phyloP scores from a whole-genome alignment of 1,140 invertebrate species.

The Pinna nobilis region DNA sequence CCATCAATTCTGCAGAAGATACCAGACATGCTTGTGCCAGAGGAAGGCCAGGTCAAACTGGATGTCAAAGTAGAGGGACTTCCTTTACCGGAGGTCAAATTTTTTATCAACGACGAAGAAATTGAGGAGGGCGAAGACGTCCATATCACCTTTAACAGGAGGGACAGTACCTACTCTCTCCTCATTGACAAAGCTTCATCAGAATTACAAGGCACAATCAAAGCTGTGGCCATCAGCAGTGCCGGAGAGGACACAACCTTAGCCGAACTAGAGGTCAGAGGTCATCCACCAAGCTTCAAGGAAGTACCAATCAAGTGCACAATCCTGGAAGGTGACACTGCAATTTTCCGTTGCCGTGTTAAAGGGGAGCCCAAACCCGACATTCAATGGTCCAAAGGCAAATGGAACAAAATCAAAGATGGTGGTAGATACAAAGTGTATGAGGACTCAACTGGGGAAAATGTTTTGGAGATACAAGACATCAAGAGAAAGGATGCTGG shows the following conservation, averaged over 20 bases:
- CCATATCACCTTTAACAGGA: slow-evolving; percentile 61
- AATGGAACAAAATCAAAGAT: slow-evolving; percentile 71
- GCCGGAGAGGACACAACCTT: slow-evolving; percentile 67
- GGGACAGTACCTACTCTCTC: slow-evolving; percentile 61
- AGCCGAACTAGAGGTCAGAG: slow-evolving; percentile 67
- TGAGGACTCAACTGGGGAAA: slow-evolving; percentile 65
- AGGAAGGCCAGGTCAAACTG: slow-evolving; percentile 69
- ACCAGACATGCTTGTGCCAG: slow-evolving; percentile 66
- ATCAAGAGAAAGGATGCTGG: slow-evolving; percentile 71
- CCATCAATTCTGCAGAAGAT: slow-evolving; percentile 76
- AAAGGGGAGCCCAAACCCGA: slow-evolving; percentile 70
- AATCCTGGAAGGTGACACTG: slow-evolving; percentile 70
- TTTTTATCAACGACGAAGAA: slow-evolving; percentile 77
- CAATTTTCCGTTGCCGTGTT: slow-evolving; percentile 68
- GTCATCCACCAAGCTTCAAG: slow-evolving; percentile 68
- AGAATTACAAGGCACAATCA: slow-evolving; percentile 64
- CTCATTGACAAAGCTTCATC: slow-evolving; percentile 61
- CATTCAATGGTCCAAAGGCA: slow-evolving; percentile 73
- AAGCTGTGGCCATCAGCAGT: slow-evolving; percentile 68
- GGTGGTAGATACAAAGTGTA: slow-evolving; percentile 62
- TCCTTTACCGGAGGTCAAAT: slow-evolving; percentile 80
- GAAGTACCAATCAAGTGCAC: slow-evolving; percentile 72
- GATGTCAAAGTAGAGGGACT: slow-evolving; percentile 70
- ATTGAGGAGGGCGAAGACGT: slow-evolving; percentile 65
- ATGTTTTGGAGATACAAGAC: slow-evolving; percentile 70